Evolutionary conservation across 2,888 invertebrate species (phyloP), one percentile per base, ranked within the genome.

Genomic region (Drosophila hamatofila): DNA sequence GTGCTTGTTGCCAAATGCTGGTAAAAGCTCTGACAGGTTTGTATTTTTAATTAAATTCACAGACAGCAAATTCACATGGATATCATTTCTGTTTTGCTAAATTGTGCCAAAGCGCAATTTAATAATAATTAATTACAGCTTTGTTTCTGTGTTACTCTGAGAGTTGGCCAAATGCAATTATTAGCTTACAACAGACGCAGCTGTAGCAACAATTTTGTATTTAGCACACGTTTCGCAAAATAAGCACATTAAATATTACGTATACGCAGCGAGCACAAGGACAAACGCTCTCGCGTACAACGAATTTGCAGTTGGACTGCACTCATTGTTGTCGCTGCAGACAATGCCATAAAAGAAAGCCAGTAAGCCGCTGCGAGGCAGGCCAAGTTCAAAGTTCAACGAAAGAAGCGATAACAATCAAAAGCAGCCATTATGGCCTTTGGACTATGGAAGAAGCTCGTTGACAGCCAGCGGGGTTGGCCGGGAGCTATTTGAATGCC

Each of bases 311-410:
- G 46, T 18, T 27, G 30, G 51, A 3, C 58, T 57, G 39, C 77
- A 62, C 51, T 37, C 44, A 46, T 41, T 56, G 66, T 63, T 77
- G 71, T 51, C 35, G 60, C 46, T 61, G 67, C 59, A 42, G 18
- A 52, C 56, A 61, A 72, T 39, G 39, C 8, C 39, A 39, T 71
- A 72, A 83, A 76, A 69, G 88, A 88, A 85, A 84, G 86, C 63
- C 67, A 73, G 69, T 58, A 65, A 67, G 49, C 58, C 58, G 74
- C 56, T 52, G 63, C 54, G 8, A 37, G 68, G 48, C 68, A 69
- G 73, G 75, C 73, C 86, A 88, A 85, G 84, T 88, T 85, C 83
- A 86, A 76, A 85, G 84, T 88, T 85, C 86, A 85, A 78, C 80
- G 83, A 54, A 72, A 75, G 82, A 62, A 37, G 66, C 46, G 68